phyloP scores from a whole-genome alignment of 2,113 vertebrate genomes.

The Turnix velox region DNA sequence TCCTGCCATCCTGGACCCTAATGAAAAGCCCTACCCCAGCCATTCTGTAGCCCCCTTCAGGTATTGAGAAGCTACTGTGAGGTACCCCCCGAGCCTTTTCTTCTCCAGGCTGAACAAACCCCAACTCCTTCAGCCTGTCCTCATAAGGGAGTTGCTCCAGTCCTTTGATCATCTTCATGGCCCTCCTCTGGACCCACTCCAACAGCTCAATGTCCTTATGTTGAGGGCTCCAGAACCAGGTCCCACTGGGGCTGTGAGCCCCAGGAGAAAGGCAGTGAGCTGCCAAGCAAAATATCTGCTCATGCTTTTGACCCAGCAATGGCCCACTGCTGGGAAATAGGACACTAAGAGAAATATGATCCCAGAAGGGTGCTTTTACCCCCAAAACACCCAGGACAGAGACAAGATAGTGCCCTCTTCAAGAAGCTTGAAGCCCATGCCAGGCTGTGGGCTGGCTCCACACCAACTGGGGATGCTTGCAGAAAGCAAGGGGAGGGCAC shows the following conservation, averaged over 20 bases:
- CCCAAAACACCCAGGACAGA: background rate
- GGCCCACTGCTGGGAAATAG: background rate
- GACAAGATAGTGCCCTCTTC: background rate
- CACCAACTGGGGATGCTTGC: background rate
- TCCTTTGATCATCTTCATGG: too few relatives aligned
- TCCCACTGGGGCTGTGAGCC: accelerated
- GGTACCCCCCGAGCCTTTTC: too few relatives aligned
- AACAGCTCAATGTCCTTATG: too few relatives aligned
- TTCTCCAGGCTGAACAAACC: too few relatives aligned
- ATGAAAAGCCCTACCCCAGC: too few relatives aligned
- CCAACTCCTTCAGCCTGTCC: too few relatives aligned
- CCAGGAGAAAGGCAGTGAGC: background rate
- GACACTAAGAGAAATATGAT: background rate
- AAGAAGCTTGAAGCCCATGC: background rate
- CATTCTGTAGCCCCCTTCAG: too few relatives aligned
- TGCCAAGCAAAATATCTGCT: background rate
- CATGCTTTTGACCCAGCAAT: background rate
- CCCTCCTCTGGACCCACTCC: too few relatives aligned
- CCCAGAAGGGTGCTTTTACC: background rate
- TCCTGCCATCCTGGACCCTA: too few relatives aligned
- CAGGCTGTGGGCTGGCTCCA: background rate
- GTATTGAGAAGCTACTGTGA: too few relatives aligned
- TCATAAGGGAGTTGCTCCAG: too few relatives aligned
- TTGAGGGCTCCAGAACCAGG: too few relatives aligned
- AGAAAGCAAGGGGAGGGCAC: background rate